Evolutionary conservation across 2,113 vertebrate genomes (phyloP).

Genomic region (Corythornis madagascariensis): DNA sequence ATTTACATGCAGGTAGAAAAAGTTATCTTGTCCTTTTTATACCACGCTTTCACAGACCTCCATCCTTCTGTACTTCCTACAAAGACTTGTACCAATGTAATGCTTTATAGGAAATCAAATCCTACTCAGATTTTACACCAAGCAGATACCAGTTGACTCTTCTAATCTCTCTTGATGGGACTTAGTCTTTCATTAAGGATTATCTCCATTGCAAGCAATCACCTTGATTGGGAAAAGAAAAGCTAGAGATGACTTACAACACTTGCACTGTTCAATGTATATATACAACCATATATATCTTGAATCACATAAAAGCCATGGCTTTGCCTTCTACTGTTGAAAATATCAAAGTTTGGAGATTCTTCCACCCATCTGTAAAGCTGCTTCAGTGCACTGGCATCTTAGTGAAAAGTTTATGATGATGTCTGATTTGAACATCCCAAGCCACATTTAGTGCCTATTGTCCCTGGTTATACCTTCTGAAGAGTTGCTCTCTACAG

Average conservation of each 20-base stretch:
- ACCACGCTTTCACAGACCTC: background rate
- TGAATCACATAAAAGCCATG: background rate
- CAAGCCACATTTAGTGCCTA: background rate
- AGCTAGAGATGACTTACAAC: background rate
- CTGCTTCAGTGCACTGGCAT: background rate
- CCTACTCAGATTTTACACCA: background rate
- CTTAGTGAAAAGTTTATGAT: background rate
- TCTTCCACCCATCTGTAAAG: background rate
- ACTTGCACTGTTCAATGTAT: background rate
- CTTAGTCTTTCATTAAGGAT: background rate
- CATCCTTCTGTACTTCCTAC: background rate
- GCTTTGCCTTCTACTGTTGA: background rate
- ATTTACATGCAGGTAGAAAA: background rate
- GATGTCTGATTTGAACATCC: background rate
- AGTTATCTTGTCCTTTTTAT: background rate
- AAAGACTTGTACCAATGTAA: background rate
- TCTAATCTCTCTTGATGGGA: background rate
- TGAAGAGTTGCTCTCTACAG: background rate
- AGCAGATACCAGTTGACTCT: background rate
- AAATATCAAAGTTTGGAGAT: background rate
- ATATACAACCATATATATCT: background rate
- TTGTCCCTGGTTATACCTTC: background rate
- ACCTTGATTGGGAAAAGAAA: background rate
- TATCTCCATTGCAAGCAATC: background rate
- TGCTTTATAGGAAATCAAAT: background rate